Percentiles rank a stretch among this genome's conserved stretches.
These are phyloP conservation scores for Corydoras sp. DNA, from an alignment of 2,113 vertebrate genomes.

Conservation along the genomic window DNA sequence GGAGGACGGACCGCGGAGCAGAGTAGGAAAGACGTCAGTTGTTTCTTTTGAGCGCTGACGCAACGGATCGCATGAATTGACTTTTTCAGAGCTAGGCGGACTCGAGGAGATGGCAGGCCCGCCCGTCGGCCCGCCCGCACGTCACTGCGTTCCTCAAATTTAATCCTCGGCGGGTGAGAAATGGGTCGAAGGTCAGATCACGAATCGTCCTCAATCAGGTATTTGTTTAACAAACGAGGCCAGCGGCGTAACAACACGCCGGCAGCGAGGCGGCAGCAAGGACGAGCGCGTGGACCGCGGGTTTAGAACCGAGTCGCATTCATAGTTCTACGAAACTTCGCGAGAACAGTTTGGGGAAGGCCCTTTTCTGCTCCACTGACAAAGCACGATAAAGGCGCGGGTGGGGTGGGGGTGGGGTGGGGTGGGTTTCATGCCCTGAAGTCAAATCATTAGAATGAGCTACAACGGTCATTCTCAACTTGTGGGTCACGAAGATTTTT, in stretches of 20 bases:
- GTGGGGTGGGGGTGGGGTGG: too few relatives aligned
- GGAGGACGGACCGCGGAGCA: slow-evolving; percentile 38
- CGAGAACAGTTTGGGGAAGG: too few relatives aligned
- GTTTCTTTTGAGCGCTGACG: slow-evolving; percentile 31
- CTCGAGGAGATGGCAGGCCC: slow-evolving; percentile 2
- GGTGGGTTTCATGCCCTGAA: too few relatives aligned
- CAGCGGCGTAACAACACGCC: not conserved
- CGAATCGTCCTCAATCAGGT: not conserved
- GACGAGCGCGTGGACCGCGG: too few relatives aligned
- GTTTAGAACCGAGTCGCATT: too few relatives aligned
- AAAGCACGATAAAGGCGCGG: too few relatives aligned
- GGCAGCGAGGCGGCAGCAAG: too few relatives aligned
- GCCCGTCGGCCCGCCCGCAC: not conserved
- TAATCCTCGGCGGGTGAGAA: not conserved
- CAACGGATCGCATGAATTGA: slow-evolving; percentile 11
- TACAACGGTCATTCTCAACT: too few relatives aligned
- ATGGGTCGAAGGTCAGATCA: not conserved
- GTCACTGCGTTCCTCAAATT: slow-evolving; percentile 22
- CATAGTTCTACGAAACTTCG: too few relatives aligned
- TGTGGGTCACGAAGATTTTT: too few relatives aligned
- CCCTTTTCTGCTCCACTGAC: too few relatives aligned
- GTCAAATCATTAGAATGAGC: too few relatives aligned
- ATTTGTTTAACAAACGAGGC: not conserved
- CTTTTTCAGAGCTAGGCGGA: slow-evolving; percentile 11
- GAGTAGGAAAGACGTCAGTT: slow-evolving; percentile 12